Base-by-base conservation (phyloP, 2,797 vertebrate species). In the Silurus lanzhouensis region DNA sequence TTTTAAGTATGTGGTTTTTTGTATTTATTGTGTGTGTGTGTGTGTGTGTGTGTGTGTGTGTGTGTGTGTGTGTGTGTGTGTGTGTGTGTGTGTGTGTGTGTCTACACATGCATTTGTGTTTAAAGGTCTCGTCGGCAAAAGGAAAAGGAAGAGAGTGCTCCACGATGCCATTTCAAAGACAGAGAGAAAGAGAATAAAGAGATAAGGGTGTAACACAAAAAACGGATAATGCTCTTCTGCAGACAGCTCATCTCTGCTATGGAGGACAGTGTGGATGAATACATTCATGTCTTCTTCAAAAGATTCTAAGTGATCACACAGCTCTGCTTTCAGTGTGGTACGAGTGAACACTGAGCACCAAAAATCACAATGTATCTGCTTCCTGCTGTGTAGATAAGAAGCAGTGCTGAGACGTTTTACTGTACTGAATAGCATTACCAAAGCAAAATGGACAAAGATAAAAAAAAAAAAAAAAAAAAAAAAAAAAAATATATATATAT, bases 191-290 rank as follows among this genome's bases (percentile, higher is more conserved):
- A 12, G 77, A 82, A 84, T 57, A 52, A 64, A 83, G 64, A 85
- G 61, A 85, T 84, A 84, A 77, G 55, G 17, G 25, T 2, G 2
- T 6, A 81, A 85, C 66, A 79, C 58, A 86, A 74, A 38, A 64
- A 72, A 46, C 25, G 74, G 61, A 85, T 89, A 79, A 87, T 74
- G 61, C 79, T 48, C 25, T 84, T 66, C 7, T 82, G 64, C 31
- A 60, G 70, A 82, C 61, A 31, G 60, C 66, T 78, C n/a, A 46
- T 67, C 82, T 83, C 19, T 81, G 55, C 27, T 70, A 10, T 63
- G 57, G 76, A 85, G 76, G 77, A 81, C 77, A 31, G 66, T 57
- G 61, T 71, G n/a, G 44, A 68, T 78, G 64, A 83, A 83, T 86
- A 74, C 78, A 67, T 76, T 87, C 82, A 38, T 75, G 60, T 81